Base-by-base conservation (phyloP, 2,888 invertebrate genomes). In the Opisthograptis luteolata region DNA sequence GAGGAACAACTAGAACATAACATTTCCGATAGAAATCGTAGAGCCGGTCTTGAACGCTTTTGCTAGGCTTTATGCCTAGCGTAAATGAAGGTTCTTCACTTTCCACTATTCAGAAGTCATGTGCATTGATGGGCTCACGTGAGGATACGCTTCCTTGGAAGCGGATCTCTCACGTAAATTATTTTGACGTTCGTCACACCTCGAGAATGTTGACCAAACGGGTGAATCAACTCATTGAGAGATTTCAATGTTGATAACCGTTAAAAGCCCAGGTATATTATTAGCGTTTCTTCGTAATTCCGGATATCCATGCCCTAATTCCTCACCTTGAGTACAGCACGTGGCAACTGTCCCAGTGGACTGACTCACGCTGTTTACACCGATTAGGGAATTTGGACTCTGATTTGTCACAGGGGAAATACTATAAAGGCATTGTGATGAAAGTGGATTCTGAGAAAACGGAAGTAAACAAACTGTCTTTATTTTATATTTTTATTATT, bases 141-240 rank as follows among this genome's bases (percentile, higher is more conserved):
- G 17, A 5, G 5, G 2, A 17, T 17, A 17, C 17, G 5, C 2
- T 17, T 17, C 5, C 5, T 5, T 5, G 17, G 17, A 17, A 17
- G 17, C 5, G 17, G 17, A 17, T 17, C 5, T 3, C 17, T 17
- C 17, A 5, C 17, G 17, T 17, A 17, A 17, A n/a, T n/a, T n/a
- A n/a, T 17, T 17, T 17, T 17, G 5, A 5, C 2, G 5, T 17
- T 17, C 5, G 5, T 17, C 2, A 17, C 5, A 17, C 5, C 17
- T 3, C 17, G 13, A 25, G 28, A 30, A 40, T 35, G 35, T 39
- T 10, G 25, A 30, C 6, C 7, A 8, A 37, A 20, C 10, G 17
- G n/a, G 13, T 48, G 42, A 42, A 13, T 31, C 41, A 37, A 30
- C 17, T 27, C 43, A 49, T 43, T 49, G 31, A 42, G 40, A 40